Evolutionary conservation across 2,113 vertebrate species (phyloP).

Genomic region (Arizona elegans): DNA sequence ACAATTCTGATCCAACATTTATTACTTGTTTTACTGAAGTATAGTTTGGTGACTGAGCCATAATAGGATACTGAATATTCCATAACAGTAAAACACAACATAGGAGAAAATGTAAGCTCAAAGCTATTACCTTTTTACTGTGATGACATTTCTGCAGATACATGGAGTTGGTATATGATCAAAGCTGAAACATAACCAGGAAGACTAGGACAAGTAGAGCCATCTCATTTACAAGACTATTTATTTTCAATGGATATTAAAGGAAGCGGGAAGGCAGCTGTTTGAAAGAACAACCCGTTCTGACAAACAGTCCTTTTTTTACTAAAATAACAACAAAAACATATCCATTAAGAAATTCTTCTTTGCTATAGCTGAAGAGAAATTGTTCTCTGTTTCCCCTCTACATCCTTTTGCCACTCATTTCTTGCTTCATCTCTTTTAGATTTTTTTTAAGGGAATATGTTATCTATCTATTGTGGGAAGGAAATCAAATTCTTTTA

Average conservation of each 20-base stretch:
- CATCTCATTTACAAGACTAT: neutral
- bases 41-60: neutral
- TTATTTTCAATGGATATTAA: neutral
- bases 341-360: neutral
- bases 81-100: neutral
- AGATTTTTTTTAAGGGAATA: neutral
- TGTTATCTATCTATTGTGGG: neutral
- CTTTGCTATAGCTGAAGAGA: neutral
- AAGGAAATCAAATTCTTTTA: too few relatives aligned
- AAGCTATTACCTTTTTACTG: neutral
- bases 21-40: neutral
- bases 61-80: neutral
- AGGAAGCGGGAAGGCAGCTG: neutral
- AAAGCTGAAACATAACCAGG: neutral
- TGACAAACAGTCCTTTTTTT: neutral
- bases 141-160: neutral
- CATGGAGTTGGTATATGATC: neutral
- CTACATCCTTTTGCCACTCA: neutral
- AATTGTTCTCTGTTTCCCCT: neutral
- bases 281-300: neutral
- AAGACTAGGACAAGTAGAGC: too few relatives aligned
- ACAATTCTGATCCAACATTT: neutral
- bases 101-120: neutral
- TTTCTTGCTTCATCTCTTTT: neutral
- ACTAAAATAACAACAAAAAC: neutral